Evolutionary conservation across 2,797 vertebrate genomes (phyloP).

Genomic region (Yasuhikotakia modesta): DNA sequence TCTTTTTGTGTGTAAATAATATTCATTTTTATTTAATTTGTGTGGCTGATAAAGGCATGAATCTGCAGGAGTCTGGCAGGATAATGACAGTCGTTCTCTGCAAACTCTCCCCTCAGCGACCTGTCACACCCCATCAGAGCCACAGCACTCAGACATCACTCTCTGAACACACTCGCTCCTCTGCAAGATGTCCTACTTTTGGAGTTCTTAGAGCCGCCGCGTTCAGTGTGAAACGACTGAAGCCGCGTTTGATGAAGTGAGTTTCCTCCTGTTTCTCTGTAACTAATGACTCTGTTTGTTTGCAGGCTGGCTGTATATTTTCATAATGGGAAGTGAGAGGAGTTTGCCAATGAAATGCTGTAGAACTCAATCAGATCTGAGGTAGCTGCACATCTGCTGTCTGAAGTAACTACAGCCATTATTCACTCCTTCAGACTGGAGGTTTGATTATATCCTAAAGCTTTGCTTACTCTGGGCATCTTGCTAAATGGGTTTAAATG

Average conservation of each 20-base stretch:
- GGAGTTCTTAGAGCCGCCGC: neutral
- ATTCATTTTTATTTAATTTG: neutral
- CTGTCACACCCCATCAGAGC: slow-evolving; percentile 30
- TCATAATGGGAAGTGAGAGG: slow-evolving; percentile 51
- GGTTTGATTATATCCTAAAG: slow-evolving; percentile 68
- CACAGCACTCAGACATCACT: slow-evolving; percentile 11
- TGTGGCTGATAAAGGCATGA: neutral
- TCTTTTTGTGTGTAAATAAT: neutral
- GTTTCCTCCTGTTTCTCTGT: slow-evolving; percentile 29
- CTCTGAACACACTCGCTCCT: slow-evolving; percentile 15
- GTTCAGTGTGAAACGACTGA: neutral
- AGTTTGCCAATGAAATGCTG: slow-evolving; percentile 59
- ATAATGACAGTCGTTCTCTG: neutral
- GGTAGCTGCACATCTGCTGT: slow-evolving; percentile 27
- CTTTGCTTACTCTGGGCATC: slow-evolving; percentile 71
- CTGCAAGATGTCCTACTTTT: slow-evolving; percentile 33
- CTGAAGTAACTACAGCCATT: slow-evolving; percentile 65
- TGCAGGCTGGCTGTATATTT: slow-evolving; percentile 40
- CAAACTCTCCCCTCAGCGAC: slow-evolving; percentile 17
- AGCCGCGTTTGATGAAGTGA: neutral
- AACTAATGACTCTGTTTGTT: slow-evolving; percentile 50
- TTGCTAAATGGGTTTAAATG: slow-evolving; percentile 78
- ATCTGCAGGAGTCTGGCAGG: neutral
- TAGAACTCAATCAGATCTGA: slow-evolving; percentile 56
- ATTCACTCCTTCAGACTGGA: slow-evolving; percentile 61